Evolutionary conservation across 2,797 vertebrate genomes (phyloP).

Genomic region (Phyllotis vaccarum): DNA sequence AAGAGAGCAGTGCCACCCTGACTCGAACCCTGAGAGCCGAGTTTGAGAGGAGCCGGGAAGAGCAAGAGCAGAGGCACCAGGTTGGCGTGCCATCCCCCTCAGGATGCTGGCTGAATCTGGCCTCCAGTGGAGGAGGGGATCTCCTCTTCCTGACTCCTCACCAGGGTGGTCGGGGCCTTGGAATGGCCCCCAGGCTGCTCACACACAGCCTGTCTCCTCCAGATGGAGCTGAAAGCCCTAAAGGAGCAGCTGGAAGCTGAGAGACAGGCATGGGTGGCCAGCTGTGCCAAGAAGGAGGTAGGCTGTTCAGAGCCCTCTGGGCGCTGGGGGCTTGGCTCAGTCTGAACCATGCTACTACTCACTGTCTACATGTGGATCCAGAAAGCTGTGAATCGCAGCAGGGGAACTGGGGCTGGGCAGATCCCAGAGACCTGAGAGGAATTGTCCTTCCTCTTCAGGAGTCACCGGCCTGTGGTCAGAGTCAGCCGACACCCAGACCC

Average conservation of each 20-base stretch:
- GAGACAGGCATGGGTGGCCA: slow-evolving; percentile 95
- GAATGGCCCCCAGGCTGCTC: not conserved
- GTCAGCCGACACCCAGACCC: not conserved
- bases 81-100: slow-evolving; percentile 79
- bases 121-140: too few relatives aligned
- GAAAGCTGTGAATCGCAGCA: not conserved
- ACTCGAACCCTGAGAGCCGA: slow-evolving; percentile 91
- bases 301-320: not conserved
- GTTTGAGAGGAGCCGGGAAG: slow-evolving; percentile 92
- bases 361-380: not conserved
- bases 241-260: slow-evolving; percentile 93
- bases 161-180: not conserved
- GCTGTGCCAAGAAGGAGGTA: slow-evolving; percentile 95
- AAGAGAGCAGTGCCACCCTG: slow-evolving; percentile 91
- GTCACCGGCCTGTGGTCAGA: not conserved
- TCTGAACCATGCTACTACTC: too few relatives aligned
- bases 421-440: not conserved
- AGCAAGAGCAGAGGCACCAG: slow-evolving; percentile 95
- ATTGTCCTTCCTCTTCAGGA: not conserved
- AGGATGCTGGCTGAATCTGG: fast-evolving
- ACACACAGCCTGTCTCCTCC: not conserved
- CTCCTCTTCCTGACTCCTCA: not conserved
- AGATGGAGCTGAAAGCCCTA: slow-evolving; percentile 93
- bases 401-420: not conserved
- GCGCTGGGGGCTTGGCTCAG: not conserved